Conservation (phyloP, 2,888 invertebrate genomes). For the Acleris sparsana region DNA sequence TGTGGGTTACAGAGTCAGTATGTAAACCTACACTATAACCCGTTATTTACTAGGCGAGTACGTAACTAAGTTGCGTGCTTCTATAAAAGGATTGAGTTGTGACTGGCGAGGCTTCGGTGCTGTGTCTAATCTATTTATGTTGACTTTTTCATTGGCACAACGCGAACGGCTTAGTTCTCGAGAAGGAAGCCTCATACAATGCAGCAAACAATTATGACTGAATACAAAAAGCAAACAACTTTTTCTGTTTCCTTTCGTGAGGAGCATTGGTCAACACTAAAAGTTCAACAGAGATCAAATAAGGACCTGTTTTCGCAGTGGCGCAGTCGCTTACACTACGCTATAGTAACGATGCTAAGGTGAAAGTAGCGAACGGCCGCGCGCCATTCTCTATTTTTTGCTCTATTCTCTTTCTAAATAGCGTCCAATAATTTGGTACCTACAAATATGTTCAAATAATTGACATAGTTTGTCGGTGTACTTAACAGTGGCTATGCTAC, state of each 20-base stretch:
- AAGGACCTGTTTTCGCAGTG: slow-evolving; percentile 15
- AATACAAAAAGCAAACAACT: background rate
- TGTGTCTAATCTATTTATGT: slow-evolving; percentile 40
- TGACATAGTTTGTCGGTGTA: slow-evolving; percentile 1
- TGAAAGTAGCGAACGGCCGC: slow-evolving; percentile 26
- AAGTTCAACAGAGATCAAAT: background rate
- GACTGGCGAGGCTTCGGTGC: slow-evolving; percentile 57
- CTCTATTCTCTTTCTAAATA: slow-evolving; percentile 25
- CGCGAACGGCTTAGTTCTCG: slow-evolving; percentile 27
- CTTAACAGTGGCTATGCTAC: slow-evolving; percentile 6
- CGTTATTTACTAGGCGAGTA: slow-evolving; percentile 10
- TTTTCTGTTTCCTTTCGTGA: background rate
- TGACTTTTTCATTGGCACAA: slow-evolving; percentile 20
- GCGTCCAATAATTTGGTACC: slow-evolving; percentile 4
- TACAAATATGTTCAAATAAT: background rate
- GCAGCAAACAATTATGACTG: slow-evolving; percentile 3
- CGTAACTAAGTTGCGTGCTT: slow-evolving; percentile 21
- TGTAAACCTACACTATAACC: background rate
- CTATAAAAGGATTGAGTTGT: slow-evolving; percentile 63
- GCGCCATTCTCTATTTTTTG: slow-evolving; percentile 25
- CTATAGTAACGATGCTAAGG: slow-evolving; percentile 9
- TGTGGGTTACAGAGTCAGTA: background rate
- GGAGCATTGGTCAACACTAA: background rate
- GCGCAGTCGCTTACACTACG: slow-evolving; percentile 1
- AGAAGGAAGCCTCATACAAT: slow-evolving; percentile 26